Evolutionary conservation across 2,113 vertebrate species (phyloP).

Genomic region (Clarias magur): DNA sequence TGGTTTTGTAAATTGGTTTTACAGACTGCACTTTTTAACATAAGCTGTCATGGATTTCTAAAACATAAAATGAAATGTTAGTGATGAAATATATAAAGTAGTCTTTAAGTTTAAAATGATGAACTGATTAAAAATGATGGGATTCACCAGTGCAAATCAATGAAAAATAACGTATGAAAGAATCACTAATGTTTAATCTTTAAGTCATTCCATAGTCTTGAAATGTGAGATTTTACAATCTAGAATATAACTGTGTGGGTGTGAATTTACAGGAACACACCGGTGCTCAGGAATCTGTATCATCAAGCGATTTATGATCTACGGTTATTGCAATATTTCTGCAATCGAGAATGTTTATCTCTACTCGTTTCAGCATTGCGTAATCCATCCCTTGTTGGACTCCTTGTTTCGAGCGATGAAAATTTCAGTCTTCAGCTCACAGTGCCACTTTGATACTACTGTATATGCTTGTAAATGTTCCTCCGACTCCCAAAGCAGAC

Average conservation of each 20-base stretch:
- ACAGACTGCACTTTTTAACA: not conserved
- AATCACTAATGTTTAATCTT: not conserved
- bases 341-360: constrained; percentile 9
- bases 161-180: not conserved
- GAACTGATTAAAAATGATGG: too few species aligned
- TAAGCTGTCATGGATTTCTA: not conserved
- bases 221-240: not conserved
- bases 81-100: too few species aligned
- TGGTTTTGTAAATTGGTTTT: not conserved
- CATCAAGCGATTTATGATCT: constrained; percentile 6
- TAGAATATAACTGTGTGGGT: not conserved
- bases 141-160: not conserved
- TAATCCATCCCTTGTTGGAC: constrained; percentile 10
- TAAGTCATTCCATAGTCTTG: not conserved
- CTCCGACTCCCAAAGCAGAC: not conserved
- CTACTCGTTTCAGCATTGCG: constrained; percentile 17
- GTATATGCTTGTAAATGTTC: not conserved
- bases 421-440: constrained; percentile 42
- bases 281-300: not conserved
- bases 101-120: too few species aligned
- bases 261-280: constrained; percentile 1
- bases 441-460: constrained; percentile 1
- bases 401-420: constrained; percentile 24
- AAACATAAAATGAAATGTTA: not conserved
- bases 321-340: constrained; percentile 19